Percentiles rank a stretch among this genome's conserved stretches.
Conservation (phyloP, 2,888 invertebrate genomes). For the Plebejus melissa region DNA sequence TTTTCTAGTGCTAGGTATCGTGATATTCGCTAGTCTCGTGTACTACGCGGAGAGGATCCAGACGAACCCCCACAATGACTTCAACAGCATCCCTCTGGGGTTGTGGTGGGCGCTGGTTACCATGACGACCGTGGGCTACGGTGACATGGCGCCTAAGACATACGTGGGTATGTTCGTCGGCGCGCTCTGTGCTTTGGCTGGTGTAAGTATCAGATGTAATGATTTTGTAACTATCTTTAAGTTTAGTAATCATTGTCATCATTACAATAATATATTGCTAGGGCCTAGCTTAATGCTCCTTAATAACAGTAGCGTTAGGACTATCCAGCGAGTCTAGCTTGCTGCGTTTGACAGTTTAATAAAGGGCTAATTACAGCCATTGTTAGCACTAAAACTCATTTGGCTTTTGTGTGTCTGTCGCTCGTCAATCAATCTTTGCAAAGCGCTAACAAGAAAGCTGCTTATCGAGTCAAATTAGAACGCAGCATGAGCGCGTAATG, state of each 20-base stretch:
- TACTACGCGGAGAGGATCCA: slow-evolving; percentile 98
- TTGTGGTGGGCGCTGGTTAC: slow-evolving; percentile 99
- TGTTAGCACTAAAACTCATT: not conserved
- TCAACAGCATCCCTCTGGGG: slow-evolving; percentile 98
- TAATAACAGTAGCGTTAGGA: not conserved
- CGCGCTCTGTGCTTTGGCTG: slow-evolving; percentile 97
- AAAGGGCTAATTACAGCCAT: not conserved
- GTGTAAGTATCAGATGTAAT: slow-evolving; percentile 81
- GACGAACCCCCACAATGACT: slow-evolving; percentile 97
- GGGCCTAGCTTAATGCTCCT: not conserved
- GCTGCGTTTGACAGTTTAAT: not conserved
- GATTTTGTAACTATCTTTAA: not conserved
- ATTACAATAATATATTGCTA: not conserved
- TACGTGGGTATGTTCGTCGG: slow-evolving; percentile 99
- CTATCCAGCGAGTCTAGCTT: not conserved
- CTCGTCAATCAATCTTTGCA: slow-evolving; percentile 6
- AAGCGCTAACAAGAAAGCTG: slow-evolving; percentile 11
- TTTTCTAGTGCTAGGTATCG: slow-evolving; percentile 98
- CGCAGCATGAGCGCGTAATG: not conserved
- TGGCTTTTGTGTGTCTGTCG: slow-evolving; percentile 3
- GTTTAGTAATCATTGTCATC: not conserved
- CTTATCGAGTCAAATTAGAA: not conserved
- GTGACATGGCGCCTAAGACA: slow-evolving; percentile 99
- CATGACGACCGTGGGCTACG: slow-evolving; percentile 99
- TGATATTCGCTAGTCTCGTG: slow-evolving; percentile 98